These are phyloP conservation scores for Emys orbicularis DNA, from an alignment of 2,797 vertebrate genomes.

Conservation along the genomic window DNA sequence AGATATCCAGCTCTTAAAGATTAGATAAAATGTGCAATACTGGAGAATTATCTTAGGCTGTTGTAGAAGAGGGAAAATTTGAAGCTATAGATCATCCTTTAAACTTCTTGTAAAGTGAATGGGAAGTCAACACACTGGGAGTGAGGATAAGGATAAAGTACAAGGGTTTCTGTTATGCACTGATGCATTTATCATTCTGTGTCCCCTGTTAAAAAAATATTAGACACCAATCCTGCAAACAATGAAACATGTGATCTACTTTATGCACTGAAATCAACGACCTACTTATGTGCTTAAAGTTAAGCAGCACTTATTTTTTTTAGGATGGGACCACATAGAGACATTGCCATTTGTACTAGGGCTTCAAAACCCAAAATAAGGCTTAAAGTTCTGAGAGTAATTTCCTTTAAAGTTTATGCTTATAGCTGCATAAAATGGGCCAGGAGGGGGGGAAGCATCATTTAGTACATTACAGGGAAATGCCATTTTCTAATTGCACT, in stretches of 20 bases:
- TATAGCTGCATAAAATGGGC: slow-evolving; percentile 48
- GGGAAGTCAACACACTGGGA: background rate
- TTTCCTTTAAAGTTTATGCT: slow-evolving; percentile 60
- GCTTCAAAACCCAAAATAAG: slow-evolving; percentile 21
- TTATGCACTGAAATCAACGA: background rate
- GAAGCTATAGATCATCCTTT: background rate
- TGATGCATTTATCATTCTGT: background rate
- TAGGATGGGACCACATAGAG: background rate
- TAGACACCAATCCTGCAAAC: background rate
- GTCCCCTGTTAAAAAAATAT: background rate
- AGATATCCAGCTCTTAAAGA: background rate
- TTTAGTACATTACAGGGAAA: slow-evolving; percentile 58
- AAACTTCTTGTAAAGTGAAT: background rate
- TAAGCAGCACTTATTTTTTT: background rate
- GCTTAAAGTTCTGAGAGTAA: background rate
- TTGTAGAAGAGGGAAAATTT: no score
- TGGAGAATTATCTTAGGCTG: background rate
- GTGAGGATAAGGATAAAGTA: background rate
- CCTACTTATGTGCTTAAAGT: background rate
- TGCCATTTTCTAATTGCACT: slow-evolving; percentile 63
- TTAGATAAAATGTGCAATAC: background rate
- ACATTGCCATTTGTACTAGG: background rate
- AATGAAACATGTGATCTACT: background rate
- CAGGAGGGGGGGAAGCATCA: slow-evolving; percentile 31
- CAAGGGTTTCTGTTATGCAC: background rate